Percentiles rank a stretch among this genome's conserved stretches.
Evolutionary conservation across 2,113 vertebrate genomes (phyloP).

Genomic region (Atrichornis clamosus): DNA sequence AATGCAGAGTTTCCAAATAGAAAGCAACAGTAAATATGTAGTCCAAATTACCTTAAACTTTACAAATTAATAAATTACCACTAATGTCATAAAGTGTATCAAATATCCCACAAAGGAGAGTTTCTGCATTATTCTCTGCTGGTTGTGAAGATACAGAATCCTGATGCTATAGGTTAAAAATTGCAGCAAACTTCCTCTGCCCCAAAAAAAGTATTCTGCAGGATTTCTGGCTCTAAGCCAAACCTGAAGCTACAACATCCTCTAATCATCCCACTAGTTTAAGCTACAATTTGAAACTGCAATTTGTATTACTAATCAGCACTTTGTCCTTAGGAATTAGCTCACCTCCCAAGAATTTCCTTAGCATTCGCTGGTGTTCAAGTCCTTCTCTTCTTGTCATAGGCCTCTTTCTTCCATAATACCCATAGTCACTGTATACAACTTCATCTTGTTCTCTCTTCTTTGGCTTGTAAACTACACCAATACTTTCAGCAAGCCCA

Average conservation of each 20-base stretch:
- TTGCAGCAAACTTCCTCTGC: background rate
- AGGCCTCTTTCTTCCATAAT: conserved; percentile 34
- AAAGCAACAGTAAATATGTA: background rate
- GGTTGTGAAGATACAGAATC: background rate
- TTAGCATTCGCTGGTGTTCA: conserved; percentile 14
- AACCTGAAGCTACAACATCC: background rate
- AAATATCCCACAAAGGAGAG: background rate
- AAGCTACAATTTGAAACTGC: background rate
- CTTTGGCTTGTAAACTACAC: conserved; percentile 19
- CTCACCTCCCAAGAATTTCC: conserved; percentile 62
- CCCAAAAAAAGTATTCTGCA: background rate
- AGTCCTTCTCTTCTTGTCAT: background rate
- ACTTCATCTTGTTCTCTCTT: conserved; percentile 27
- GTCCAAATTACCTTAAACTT: background rate
- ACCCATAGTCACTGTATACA: conserved; percentile 6
- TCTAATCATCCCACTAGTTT: background rate
- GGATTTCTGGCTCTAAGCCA: background rate
- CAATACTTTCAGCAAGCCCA: background rate
- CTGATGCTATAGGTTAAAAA: background rate
- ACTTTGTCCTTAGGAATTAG: background rate
- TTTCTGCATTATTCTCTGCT: background rate
- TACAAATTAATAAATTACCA: background rate
- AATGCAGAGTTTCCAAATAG: background rate
- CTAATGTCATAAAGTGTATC: background rate
- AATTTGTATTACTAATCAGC: background rate